Percentiles rank a stretch among this genome's conserved stretches.
These are phyloP conservation scores for Platycnemis pennipes DNA, from an alignment of 2,888 invertebrate genomes.

Conservation along the genomic window DNA sequence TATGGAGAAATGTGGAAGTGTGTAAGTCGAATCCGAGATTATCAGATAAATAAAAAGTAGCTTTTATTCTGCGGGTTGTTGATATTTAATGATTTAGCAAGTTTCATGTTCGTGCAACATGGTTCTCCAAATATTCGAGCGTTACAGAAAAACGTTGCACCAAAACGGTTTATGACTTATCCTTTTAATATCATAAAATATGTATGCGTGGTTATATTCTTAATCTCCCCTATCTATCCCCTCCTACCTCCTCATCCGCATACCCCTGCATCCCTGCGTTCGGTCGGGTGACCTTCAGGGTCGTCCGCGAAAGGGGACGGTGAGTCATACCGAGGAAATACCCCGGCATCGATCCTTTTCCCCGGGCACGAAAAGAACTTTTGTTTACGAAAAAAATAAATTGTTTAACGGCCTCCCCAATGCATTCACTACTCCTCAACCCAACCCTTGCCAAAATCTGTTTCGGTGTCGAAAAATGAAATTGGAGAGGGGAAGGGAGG, in stretches of 20 bases:
- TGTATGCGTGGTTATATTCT: neutral
- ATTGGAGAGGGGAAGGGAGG: neutral
- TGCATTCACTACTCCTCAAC: neutral
- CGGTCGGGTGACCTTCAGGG: neutral
- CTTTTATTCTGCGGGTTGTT: too few relatives aligned
- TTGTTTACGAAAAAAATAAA: neutral
- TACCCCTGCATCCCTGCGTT: neutral
- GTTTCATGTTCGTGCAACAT: too few relatives aligned
- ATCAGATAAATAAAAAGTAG: too few relatives aligned
- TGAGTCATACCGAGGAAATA: constrained; percentile 15
- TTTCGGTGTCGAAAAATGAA: neutral
- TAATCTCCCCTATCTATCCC: neutral
- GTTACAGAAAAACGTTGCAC: too few relatives aligned
- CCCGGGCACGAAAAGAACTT: neutral
- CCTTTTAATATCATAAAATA: too few relatives aligned
- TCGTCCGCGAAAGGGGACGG: neutral
- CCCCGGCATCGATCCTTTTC: constrained; percentile 20
- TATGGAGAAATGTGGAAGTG: too few relatives aligned
- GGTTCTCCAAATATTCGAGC: too few relatives aligned
- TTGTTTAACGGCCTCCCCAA: neutral
- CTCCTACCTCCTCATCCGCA: neutral
- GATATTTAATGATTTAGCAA: too few relatives aligned
- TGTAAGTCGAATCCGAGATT: too few relatives aligned
- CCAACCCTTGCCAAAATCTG: neutral
- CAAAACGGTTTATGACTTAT: too few relatives aligned